Evolutionary conservation across 2,113 vertebrate genomes (phyloP).

Genomic region (Calidris pugnax): DNA sequence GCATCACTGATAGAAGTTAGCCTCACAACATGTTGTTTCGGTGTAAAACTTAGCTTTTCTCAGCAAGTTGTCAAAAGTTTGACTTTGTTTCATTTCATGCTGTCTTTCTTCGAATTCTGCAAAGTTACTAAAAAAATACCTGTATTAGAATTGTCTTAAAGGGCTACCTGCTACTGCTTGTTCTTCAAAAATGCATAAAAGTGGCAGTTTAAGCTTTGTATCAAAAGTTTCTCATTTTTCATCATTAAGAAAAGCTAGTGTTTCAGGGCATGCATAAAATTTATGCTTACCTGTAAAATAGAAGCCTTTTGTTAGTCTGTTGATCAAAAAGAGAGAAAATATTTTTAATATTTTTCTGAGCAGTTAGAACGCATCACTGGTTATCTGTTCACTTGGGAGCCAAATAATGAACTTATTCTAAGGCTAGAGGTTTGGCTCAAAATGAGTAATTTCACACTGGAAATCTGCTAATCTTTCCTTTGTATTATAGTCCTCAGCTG

Average conservation of each 20-base stretch:
- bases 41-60: not conserved
- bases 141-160: not conserved
- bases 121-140: not conserved
- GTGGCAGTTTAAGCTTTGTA: not conserved
- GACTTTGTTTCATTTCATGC: not conserved
- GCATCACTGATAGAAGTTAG: not conserved
- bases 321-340: not conserved
- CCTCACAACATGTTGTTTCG: not conserved
- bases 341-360: not conserved
- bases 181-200: not conserved
- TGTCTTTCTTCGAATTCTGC: not conserved
- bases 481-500: not conserved
- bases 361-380: not conserved
- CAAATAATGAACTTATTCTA: not conserved
- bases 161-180: not conserved
- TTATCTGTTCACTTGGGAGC: not conserved
- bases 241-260: rapidly evolving
- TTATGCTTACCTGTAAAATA: not conserved
- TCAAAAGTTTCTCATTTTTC: not conserved
- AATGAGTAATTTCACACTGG: not conserved
- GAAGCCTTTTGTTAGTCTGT: not conserved
- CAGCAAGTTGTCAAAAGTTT: not conserved
- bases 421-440: not conserved
- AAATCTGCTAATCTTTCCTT: not conserved
- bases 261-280: not conserved